These are phyloP conservation scores for Drosophila acutilabella DNA, from an alignment of 2,888 invertebrate species.

Conservation along the genomic window DNA sequence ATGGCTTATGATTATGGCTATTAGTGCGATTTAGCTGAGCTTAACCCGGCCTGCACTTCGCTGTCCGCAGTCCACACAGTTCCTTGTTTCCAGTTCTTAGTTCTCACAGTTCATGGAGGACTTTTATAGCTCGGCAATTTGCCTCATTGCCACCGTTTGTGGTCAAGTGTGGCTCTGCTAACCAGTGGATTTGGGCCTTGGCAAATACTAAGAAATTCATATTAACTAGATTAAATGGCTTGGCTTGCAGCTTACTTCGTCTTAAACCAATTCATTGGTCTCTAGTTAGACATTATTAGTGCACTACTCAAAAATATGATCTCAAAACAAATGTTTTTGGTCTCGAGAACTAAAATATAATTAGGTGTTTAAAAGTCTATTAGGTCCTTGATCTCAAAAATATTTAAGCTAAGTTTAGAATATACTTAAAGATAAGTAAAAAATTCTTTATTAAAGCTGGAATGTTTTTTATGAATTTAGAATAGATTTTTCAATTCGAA, in stretches of 20 bases:
- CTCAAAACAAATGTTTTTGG: not conserved
- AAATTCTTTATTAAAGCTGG: no score
- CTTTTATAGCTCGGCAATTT: slow-evolving; percentile 58
- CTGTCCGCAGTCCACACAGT: slow-evolving; percentile 24
- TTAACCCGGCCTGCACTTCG: slow-evolving; percentile 30
- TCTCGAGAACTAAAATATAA: no score
- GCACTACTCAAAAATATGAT: no score
- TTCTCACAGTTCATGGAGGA: slow-evolving; percentile 24
- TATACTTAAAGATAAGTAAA: no score
- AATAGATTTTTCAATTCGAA: no score
- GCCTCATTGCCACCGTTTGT: slow-evolving; percentile 40
- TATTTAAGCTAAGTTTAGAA: no score
- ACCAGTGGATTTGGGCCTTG: slow-evolving; percentile 37
- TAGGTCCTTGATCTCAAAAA: no score
- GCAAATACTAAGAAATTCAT: slow-evolving; percentile 46
- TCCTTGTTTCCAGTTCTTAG: no score
- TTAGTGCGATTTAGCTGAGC: slow-evolving; percentile 67
- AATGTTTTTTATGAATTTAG: no score
- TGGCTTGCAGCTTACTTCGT: slow-evolving; percentile 16
- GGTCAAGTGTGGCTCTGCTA: slow-evolving; percentile 49
- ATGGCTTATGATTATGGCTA: slow-evolving; percentile 79
- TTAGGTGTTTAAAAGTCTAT: no score
- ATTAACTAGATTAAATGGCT: slow-evolving; percentile 40
- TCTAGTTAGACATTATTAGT: no score
- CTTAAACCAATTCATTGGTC: slow-evolving; percentile 8